Conservation (phyloP, 2,888 invertebrate genomes). For the Cephus pygmeus region DNA sequence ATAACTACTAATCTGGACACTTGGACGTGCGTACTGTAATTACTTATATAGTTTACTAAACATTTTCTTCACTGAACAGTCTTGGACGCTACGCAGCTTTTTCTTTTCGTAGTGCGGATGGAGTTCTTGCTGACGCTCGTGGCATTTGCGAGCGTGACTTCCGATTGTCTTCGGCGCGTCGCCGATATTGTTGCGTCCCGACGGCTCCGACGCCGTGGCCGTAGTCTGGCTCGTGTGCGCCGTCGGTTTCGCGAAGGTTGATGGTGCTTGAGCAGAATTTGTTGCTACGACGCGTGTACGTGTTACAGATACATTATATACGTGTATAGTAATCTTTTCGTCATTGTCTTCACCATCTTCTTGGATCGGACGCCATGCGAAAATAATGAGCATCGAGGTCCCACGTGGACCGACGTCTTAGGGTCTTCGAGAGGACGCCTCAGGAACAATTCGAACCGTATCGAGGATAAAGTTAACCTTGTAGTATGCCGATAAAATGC, state of each 20-base stretch:
- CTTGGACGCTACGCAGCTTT: slow-evolving; percentile 41
- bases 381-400: too few species aligned
- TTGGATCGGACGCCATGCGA: too few species aligned
- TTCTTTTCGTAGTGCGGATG: slow-evolving; percentile 10
- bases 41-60: slow-evolving; percentile 42
- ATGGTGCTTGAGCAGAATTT: too few species aligned
- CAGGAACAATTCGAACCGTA: slow-evolving; percentile 20
- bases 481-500: slow-evolving; percentile 40
- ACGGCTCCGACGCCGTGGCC: too few species aligned
- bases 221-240: too few species aligned
- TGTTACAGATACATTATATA: too few species aligned
- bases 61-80: slow-evolving; percentile 29
- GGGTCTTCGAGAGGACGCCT: slow-evolving; percentile 3
- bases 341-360: too few species aligned
- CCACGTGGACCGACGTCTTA: neutral
- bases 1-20: slow-evolving; percentile 34
- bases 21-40: slow-evolving; percentile 54
- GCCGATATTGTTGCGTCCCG: too few species aligned
- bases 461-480: slow-evolving; percentile 25
- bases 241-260: too few species aligned
- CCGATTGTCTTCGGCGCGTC: neutral
- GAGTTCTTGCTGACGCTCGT: neutral
- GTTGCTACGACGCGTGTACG: too few species aligned
- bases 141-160: neutral
- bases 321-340: too few species aligned